Evolutionary conservation across 2,888 invertebrate genomes (phyloP).

Genomic region (Scaptomyza caliginosa): DNA sequence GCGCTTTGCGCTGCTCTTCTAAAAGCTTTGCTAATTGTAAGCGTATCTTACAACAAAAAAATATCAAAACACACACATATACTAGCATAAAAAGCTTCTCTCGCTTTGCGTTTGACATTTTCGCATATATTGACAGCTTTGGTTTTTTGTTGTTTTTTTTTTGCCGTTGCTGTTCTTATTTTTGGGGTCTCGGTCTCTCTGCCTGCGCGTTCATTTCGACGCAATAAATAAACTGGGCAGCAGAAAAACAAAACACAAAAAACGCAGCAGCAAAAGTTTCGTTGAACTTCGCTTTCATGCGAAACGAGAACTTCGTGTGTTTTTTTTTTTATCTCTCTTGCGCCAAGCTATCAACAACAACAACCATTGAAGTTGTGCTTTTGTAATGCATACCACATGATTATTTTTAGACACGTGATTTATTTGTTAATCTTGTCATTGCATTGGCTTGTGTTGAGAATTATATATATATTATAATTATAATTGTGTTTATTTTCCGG

Average conservation of each 20-base stretch:
- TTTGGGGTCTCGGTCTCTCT: conserved; percentile 48
- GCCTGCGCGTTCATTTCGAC: conserved; percentile 24
- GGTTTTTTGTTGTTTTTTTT: conserved; percentile 16
- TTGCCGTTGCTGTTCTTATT: conserved; percentile 39
- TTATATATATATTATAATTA: not conserved
- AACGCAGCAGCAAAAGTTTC: conserved; percentile 45
- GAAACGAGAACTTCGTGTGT: conserved; percentile 11
- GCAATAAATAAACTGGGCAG: conserved; percentile 48
- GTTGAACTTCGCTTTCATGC: conserved; percentile 63
- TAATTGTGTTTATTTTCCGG: not conserved
- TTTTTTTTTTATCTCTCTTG: not conserved
- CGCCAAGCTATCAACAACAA: not conserved
- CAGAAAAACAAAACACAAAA: conserved; percentile 15
- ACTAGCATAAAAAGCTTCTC: conserved; percentile 23
- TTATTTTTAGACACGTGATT: not conserved
- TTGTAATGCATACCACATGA: not conserved
- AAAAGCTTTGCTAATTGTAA: conserved; percentile 61
- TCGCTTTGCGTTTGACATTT: conserved; percentile 53
- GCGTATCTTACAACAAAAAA: conserved; percentile 47
- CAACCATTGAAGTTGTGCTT: not conserved
- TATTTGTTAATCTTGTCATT: not conserved
- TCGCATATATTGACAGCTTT: conserved; percentile 57
- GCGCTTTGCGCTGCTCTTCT: conserved; percentile 49
- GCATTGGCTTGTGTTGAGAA: not conserved
- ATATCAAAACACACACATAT: conserved; percentile 14